phyloP scores from a whole-genome alignment of 2,797 vertebrate species.

The Sebastes variabilis region DNA sequence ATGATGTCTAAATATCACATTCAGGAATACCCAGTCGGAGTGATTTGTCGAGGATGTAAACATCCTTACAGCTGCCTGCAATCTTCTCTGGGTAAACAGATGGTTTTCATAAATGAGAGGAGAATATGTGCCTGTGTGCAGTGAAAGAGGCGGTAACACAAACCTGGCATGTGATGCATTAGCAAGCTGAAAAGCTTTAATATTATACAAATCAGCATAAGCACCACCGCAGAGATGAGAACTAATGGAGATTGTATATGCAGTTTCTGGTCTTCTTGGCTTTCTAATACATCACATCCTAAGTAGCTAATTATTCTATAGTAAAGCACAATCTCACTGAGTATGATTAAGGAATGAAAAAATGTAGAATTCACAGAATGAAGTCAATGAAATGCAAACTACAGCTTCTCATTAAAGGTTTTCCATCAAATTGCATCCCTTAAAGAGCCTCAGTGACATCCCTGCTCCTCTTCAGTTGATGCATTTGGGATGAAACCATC shows the following conservation, averaged over 20 bases:
- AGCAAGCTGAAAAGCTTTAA: background rate
- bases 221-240: background rate
- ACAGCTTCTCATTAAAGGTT: background rate
- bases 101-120: background rate
- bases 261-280: background rate
- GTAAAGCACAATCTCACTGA: background rate
- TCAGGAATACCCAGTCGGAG: background rate
- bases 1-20: background rate
- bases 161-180: background rate
- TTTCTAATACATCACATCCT: background rate
- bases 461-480: background rate
- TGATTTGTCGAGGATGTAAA: slow-evolving; percentile 7
- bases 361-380: background rate
- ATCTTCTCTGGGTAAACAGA: background rate
- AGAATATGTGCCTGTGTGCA: background rate
- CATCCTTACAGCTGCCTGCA: background rate
- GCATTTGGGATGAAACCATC: background rate
- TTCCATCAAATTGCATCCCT: too few relatives aligned
- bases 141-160: background rate
- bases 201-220: background rate
- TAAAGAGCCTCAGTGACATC: background rate
- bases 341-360: background rate
- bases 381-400: background rate
- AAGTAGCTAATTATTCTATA: background rate
- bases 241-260: background rate